Base-by-base conservation (phyloP, 2,797 vertebrate species). In the Premnoplex brunnescens region DNA sequence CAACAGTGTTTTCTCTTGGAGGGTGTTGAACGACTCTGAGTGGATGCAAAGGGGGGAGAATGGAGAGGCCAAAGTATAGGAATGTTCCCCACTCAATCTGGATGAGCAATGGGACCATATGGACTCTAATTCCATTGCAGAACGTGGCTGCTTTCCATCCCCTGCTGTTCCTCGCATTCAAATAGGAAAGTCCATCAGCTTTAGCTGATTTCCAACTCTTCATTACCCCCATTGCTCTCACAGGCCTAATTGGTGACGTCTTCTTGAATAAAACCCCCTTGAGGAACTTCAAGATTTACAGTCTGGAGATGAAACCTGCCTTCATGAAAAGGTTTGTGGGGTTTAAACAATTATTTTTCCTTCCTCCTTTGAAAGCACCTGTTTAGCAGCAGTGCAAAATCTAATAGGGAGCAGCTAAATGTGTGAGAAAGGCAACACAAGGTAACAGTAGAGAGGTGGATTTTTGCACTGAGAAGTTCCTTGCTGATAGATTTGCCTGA, bases 191-290 rank as follows among this genome's bases (percentile, higher is more conserved):
- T 87, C 67, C 78, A 80, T 94, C 95, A 76, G 89, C 73, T 88
- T 74, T 28, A 51, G 74, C 84, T 90, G 76, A 14, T 88, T 85
- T 71, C 94, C 93, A 84, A 4, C 88, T 88, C 89, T 60, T 81
- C 89, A 46, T 95, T 71, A 46, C 87, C 56, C 67, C 37, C 48
- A 54, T 95, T 95, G 93, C 78, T 96, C 75, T 88, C 92, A 72
- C 98, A 99, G 99, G 99, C 88, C 97, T 99, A 67, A 98, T 99
- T 93, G 99, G 99, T 81, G 98, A 99, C 62, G 93, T 99, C 98
- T 98, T 98, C 95, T 97, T 99, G 95, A 98, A 99, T 96, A 96
- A 98, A 64, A 97, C 93, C 19, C 98, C 99, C 76, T 93, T 99
- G 97, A 98, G 98, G 94, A 98, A 99, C 93, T 99, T 99, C 97